These are phyloP conservation scores for Hirtodrosophila alboralis DNA, from an alignment of 2,888 invertebrate species.

Conservation along the genomic window DNA sequence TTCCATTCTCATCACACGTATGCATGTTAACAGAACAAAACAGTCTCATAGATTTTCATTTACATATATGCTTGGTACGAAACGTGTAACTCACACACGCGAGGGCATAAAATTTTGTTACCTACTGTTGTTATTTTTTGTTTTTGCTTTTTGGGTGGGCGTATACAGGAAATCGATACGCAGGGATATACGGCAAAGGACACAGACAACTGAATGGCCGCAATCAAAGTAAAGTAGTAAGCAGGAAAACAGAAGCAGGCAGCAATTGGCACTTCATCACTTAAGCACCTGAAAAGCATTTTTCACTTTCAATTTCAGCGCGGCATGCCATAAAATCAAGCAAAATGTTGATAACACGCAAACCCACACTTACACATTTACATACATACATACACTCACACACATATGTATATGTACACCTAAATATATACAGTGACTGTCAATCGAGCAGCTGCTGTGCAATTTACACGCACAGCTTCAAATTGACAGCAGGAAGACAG, in stretches of 20 bases:
- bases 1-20: conserved; percentile 51
- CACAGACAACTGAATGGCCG: conserved; percentile 38
- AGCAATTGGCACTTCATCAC: conserved; percentile 78
- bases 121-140: conserved; percentile 42
- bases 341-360: conserved; percentile 61
- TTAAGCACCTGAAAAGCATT: conserved; percentile 77
- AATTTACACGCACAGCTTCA: conserved; percentile 76
- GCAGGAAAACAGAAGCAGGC: conserved; percentile 17
- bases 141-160: neutral
- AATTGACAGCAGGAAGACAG: conserved; percentile 69
- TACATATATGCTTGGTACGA: conserved; percentile 29
- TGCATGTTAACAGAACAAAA: conserved; percentile 12
- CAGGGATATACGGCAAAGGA: conserved; percentile 17
- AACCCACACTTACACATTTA: conserved; percentile 14
- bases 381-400: conserved; percentile 16
- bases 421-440: conserved; percentile 39
- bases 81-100: conserved; percentile 60
- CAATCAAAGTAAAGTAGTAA: conserved; percentile 63
- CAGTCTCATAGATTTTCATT: conserved; percentile 48
- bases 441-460: conserved; percentile 76
- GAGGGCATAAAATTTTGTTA: conserved; percentile 69
- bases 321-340: conserved; percentile 71
- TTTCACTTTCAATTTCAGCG: conserved; percentile 79
- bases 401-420: no score
- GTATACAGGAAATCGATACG: conserved; percentile 62